phyloP scores from a whole-genome alignment of 2,888 invertebrate genomes.

The Drosophila subsilvestris region DNA sequence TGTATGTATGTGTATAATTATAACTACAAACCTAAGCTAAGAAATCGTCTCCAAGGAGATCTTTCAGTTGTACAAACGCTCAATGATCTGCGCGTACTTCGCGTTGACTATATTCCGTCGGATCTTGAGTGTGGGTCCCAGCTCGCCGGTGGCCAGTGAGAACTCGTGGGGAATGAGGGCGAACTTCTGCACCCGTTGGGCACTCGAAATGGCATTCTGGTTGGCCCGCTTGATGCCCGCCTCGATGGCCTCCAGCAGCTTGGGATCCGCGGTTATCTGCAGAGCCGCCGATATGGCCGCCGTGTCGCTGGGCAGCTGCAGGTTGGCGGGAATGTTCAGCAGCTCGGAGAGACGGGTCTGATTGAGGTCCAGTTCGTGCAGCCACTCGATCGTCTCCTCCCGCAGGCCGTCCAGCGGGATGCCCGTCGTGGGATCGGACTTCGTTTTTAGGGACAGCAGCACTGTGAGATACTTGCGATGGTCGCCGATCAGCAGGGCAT shows the following conservation, averaged over 20 bases:
- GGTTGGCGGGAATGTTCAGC: conserved; percentile 62
- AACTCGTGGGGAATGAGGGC: conserved; percentile 93
- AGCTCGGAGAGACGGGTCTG: conserved; percentile 89
- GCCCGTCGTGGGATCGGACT: conserved; percentile 88
- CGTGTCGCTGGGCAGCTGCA: conserved; percentile 77
- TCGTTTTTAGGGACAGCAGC: conserved; percentile 92
- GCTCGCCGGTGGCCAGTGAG: conserved; percentile 92
- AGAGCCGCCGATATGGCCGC: conserved; percentile 64
- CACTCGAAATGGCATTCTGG: conserved; percentile 91
- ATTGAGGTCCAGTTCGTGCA: conserved; percentile 87
- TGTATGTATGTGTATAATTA: conserved; percentile 18
- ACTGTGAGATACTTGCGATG: conserved; percentile 93
- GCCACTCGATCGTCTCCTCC: conserved; percentile 88
- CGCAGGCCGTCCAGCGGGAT: conserved; percentile 89
- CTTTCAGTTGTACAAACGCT: conserved; percentile 68
- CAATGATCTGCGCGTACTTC: conserved; percentile 88
- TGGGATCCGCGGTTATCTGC: conserved; percentile 85
- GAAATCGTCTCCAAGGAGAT: neutral
- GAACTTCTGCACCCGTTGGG: conserved; percentile 95
- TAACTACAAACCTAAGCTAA: conserved; percentile 10
- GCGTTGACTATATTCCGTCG: conserved; percentile 90
- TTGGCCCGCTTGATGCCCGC: conserved; percentile 91
- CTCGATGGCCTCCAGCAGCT: conserved; percentile 88
- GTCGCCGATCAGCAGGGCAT: conserved; percentile 95
- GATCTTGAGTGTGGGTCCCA: conserved; percentile 94